Evolutionary conservation across 2,797 vertebrate genomes (phyloP).

Genomic region (Apogon talboti): DNA sequence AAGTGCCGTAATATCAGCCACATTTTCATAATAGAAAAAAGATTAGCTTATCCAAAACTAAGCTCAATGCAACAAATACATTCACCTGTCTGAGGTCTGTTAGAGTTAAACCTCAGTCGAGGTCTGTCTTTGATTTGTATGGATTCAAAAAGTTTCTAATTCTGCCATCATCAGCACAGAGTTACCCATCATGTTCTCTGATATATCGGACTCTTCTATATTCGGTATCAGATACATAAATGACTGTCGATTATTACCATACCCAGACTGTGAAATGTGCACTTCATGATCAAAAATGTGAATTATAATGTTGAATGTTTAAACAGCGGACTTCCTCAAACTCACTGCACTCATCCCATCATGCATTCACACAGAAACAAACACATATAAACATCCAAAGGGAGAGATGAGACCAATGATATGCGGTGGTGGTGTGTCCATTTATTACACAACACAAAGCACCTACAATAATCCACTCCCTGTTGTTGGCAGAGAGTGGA

Average conservation of each 20-base stretch:
- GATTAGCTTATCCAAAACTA: too few relatives aligned
- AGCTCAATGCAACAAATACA: too few relatives aligned
- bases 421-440: constrained; percentile 79
- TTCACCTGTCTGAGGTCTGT: too few relatives aligned
- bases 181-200: too few relatives aligned
- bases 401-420: constrained; percentile 73
- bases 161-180: too few relatives aligned
- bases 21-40: too few relatives aligned
- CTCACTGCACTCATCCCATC: not conserved
- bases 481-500: constrained; percentile 76
- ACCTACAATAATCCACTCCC: constrained; percentile 84
- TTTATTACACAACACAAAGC: constrained; percentile 89
- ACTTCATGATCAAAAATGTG: not conserved
- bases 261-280: constrained; percentile 1
- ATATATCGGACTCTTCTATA: too few relatives aligned
- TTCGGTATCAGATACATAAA: too few relatives aligned
- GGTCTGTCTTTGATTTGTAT: too few relatives aligned
- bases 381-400: constrained; percentile 52
- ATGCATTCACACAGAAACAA: constrained; percentile 17
- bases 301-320: constrained; percentile 13
- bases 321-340: not conserved
- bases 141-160: too few relatives aligned
- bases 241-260: not conserved
- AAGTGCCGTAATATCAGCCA: too few relatives aligned
- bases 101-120: too few relatives aligned